Conservation (phyloP, 2,888 invertebrate species). For the Ormyrus pomaceus region DNA sequence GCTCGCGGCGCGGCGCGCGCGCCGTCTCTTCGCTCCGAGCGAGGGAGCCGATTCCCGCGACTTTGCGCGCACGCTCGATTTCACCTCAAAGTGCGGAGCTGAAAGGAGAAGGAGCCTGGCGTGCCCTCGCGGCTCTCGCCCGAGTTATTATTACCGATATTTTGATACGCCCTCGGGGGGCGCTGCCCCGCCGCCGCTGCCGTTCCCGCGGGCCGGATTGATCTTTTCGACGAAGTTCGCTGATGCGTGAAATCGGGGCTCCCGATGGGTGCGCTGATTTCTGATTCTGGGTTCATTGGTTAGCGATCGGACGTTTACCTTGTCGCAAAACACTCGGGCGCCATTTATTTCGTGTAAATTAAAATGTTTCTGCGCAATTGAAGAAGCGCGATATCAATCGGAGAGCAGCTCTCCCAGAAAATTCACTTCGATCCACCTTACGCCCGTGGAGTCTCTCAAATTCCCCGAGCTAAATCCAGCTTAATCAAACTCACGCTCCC, state of each 20-base stretch:
- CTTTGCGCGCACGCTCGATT: conserved; percentile 57
- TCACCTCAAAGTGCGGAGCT: conserved; percentile 56
- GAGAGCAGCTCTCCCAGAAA: too few species aligned
- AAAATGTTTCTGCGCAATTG: too few species aligned
- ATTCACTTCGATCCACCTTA: not conserved
- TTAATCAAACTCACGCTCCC: conserved; percentile 6
- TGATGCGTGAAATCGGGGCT: conserved; percentile 30
- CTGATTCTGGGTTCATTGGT: conserved; percentile 13
- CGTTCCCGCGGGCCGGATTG: not conserved
- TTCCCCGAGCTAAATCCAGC: conserved; percentile 3
- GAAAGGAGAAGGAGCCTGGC: not conserved
- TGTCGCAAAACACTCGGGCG: not conserved
- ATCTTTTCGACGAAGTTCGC: conserved; percentile 38
- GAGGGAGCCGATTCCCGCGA: not conserved
- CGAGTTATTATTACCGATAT: conserved; percentile 31
- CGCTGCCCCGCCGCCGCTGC: not conserved
- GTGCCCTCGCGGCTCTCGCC: not conserved
- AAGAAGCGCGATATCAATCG: too few species aligned
- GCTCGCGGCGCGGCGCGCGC: not conserved
- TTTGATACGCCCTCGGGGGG: conserved; percentile 28
- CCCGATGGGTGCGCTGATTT: conserved; percentile 19
- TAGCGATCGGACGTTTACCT: not conserved
- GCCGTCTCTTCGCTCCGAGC: too few species aligned
- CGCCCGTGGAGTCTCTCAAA: not conserved
- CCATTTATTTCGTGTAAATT: too few species aligned